Conservation (phyloP, 2,888 invertebrate species). For the Isoperla grammatica region DNA sequence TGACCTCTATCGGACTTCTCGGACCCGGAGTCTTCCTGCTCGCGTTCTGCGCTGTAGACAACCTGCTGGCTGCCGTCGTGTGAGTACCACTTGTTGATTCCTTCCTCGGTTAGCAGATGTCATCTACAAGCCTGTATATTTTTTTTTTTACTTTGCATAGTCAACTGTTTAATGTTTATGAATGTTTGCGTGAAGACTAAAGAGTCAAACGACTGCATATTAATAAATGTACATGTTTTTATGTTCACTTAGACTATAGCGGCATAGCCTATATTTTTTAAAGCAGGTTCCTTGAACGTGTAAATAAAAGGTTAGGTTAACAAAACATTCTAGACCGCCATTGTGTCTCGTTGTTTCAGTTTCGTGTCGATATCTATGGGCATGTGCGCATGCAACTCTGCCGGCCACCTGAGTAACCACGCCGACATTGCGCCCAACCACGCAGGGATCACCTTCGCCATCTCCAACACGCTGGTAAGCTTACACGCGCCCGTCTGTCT, state of each 20-base stretch:
- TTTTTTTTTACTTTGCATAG: no score
- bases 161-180: no score
- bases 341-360: constrained; percentile 42
- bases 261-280: no score
- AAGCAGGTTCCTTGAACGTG: no score
- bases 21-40: constrained; percentile 66
- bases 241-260: no score
- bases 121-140: no score
- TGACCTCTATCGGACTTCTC: constrained; percentile 65
- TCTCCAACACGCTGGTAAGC: constrained; percentile 66
- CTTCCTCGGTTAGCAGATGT: no score
- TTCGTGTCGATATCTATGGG: constrained; percentile 70
- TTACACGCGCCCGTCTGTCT: constrained; percentile 15
- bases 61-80: constrained; percentile 61
- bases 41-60: constrained; percentile 64
- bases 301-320: no score
- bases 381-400: constrained; percentile 66
- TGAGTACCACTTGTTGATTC: constrained; percentile 41
- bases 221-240: no score
- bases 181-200: no score
- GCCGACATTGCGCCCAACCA: constrained; percentile 72
- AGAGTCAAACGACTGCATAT: no score
- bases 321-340: no score
- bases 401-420: constrained; percentile 70
- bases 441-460: constrained; percentile 69